Percentiles rank a stretch among this genome's conserved stretches.
Conservation (phyloP, 2,797 vertebrate genomes). For the Hypotaenidia philippensis region DNA sequence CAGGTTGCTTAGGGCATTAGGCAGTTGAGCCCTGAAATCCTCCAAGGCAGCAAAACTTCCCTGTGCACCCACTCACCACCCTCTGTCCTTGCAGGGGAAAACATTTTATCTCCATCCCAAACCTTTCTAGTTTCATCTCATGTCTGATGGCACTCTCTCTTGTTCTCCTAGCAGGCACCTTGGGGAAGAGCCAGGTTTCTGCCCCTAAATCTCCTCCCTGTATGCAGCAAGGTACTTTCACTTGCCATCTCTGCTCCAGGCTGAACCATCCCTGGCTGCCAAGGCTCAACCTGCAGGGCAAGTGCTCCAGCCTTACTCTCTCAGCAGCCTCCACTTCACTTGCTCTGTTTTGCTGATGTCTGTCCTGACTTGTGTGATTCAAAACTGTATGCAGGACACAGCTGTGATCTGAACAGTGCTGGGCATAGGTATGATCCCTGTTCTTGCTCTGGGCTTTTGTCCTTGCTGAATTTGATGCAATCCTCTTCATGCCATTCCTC, state of each 20-base stretch:
- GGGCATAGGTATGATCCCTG: neutral
- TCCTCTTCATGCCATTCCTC: neutral
- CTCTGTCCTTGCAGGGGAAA: neutral
- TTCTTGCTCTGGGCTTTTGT: neutral
- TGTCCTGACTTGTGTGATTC: neutral
- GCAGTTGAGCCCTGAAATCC: neutral
- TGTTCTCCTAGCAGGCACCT: neutral
- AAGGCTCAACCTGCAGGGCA: accelerated
- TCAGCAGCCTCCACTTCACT: too few relatives aligned
- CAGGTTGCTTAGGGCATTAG: neutral
- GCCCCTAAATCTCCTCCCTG: neutral
- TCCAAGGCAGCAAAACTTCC: neutral
- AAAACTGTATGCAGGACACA: neutral
- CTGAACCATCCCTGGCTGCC: neutral
- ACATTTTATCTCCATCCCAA: neutral
- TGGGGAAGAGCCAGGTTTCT: accelerated
- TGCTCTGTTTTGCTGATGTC: neutral
- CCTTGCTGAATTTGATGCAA: neutral
- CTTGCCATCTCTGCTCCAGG: accelerated
- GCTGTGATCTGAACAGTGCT: neutral
- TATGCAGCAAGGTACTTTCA: neutral
- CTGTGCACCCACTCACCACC: accelerated
- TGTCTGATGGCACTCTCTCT: neutral
- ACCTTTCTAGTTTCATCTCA: neutral
- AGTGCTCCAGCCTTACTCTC: neutral